phyloP scores from a whole-genome alignment of 2,113 vertebrate species.

The Zeus faber region DNA sequence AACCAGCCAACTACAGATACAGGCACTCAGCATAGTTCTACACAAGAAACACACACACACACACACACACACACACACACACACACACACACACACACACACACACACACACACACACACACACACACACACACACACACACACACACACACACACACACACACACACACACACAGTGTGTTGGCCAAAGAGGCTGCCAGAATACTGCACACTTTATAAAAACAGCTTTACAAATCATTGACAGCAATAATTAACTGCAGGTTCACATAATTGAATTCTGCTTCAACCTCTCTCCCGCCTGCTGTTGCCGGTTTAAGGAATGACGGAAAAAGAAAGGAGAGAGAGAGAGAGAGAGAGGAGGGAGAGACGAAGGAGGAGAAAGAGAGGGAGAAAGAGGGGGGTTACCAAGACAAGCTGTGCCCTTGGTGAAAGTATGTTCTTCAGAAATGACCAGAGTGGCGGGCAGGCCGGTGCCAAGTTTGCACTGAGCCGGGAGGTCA shows the following conservation, averaged over 20 bases:
- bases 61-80: constrained; percentile 35
- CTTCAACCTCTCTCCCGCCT: constrained; percentile 35
- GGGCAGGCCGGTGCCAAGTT: neutral
- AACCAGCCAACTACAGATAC: constrained; percentile 33
- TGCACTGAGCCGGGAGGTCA: constrained; percentile 2
- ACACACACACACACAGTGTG: constrained; percentile 18
- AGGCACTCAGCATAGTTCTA: constrained; percentile 34
- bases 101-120: constrained; percentile 2
- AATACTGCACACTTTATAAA: constrained; percentile 66
- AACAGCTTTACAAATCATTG: constrained; percentile 68
- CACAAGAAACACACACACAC: too few relatives aligned
- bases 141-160: neutral
- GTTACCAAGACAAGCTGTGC: neutral
- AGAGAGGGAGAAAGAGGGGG: too few relatives aligned
- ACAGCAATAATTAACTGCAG: constrained; percentile 71
- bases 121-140: constrained; percentile 7
- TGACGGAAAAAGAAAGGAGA: constrained; percentile 40
- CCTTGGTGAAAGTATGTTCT: neutral
- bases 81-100: constrained; percentile 24
- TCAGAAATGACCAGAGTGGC: neutral
- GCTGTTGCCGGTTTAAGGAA: constrained; percentile 33
- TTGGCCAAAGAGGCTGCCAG: constrained; percentile 51
- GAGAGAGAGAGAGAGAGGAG: constrained; percentile 15
- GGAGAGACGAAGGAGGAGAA: too few relatives aligned
- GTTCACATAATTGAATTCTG: constrained; percentile 64